These are phyloP conservation scores for Crossaster papposus DNA, from an alignment of 53 echinoderm and acorn worm genomes.

Conservation along the genomic window DNA sequence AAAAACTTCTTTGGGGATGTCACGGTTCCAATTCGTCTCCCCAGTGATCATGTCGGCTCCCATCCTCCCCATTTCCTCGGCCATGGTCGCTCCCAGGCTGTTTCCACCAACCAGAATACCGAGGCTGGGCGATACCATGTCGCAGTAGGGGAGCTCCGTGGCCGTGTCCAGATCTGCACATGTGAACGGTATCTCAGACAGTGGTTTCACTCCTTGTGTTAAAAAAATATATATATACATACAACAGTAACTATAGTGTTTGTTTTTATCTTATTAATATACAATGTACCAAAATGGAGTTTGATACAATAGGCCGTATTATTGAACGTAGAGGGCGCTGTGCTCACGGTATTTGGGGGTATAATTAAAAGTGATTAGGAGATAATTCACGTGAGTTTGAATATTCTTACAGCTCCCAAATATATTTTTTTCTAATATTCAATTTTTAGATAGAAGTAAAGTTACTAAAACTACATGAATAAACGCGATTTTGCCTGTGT, in stretches of 20 bases:
- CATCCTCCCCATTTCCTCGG: conserved; percentile 82
- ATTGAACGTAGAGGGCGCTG: too few species aligned
- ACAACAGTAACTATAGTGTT: background rate
- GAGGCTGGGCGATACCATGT: conserved; percentile 77
- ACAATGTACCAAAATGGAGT: too few species aligned
- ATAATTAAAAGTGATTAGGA: too few species aligned
- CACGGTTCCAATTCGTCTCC: conserved; percentile 69
- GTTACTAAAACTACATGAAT: too few species aligned
- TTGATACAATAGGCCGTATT: too few species aligned
- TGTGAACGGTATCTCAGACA: conserved; percentile 36
- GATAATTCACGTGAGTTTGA: too few species aligned
- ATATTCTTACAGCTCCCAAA: too few species aligned
- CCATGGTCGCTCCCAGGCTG: conserved; percentile 76
- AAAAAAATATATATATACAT: background rate
- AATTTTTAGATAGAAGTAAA: too few species aligned
- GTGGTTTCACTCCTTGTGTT: conserved; percentile 33
- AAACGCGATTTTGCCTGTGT: too few species aligned
- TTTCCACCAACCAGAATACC: conserved; percentile 83
- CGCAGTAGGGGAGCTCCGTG: conserved; percentile 74
- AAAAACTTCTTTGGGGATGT: conserved; percentile 66
- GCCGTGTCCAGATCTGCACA: conserved; percentile 64
- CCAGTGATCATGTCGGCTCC: conserved; percentile 80
- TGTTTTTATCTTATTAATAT: background rate
- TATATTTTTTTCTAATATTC: too few species aligned
- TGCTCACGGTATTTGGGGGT: too few species aligned